Conservation (phyloP, 2,113 vertebrate species). For the Parus major region DNA sequence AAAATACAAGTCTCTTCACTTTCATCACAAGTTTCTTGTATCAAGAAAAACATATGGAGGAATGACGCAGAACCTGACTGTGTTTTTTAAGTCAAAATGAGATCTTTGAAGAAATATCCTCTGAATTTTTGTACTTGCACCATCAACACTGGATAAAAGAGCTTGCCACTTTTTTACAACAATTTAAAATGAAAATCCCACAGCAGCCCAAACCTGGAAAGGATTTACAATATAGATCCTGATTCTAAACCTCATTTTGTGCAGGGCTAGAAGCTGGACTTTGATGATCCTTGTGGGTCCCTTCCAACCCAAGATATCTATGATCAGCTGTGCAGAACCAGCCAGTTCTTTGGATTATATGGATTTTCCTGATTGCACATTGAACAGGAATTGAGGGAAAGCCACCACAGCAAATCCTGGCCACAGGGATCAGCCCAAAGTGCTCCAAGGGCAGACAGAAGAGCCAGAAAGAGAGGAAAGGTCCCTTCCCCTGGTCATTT, state of each 20-base stretch:
- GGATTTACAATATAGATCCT: background rate
- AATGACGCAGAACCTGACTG: background rate
- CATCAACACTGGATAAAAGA: background rate
- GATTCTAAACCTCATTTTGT: background rate
- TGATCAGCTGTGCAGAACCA: background rate
- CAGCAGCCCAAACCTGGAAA: background rate
- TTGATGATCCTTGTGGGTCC: background rate
- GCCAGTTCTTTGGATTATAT: background rate
- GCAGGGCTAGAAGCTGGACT: background rate
- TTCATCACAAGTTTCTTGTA: background rate
- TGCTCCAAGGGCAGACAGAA: background rate
- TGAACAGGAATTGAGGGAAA: background rate
- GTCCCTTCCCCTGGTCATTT: background rate
- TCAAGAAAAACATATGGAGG: background rate
- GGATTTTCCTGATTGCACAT: background rate
- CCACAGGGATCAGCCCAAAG: background rate
- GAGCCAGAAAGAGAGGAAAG: background rate
- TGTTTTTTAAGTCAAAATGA: background rate
- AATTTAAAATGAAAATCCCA: background rate
- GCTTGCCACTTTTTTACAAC: background rate
- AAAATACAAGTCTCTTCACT: background rate
- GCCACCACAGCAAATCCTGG: background rate
- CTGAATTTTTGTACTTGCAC: background rate
- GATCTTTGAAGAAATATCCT: background rate
- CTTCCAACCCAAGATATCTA: background rate